Conservation (phyloP, 2,888 invertebrate species). For the Philopedon plagiatum region DNA sequence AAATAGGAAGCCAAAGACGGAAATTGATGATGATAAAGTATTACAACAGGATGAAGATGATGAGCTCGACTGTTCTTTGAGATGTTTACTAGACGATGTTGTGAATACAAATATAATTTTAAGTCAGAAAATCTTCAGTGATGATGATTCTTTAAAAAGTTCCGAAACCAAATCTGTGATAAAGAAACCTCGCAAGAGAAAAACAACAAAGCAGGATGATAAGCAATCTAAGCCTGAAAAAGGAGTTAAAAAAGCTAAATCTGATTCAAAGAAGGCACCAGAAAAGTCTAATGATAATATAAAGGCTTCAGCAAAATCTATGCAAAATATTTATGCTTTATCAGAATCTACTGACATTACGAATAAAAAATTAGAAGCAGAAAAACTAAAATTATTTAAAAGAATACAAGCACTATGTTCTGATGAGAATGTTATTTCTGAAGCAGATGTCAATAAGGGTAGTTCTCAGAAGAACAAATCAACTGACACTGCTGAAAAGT, state of each 20-base stretch:
- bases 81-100: neutral
- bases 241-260: neutral
- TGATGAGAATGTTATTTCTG: neutral
- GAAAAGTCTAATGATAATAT: neutral
- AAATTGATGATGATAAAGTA: no score
- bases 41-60: neutral
- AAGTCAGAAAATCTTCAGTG: neutral
- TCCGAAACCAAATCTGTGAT: neutral
- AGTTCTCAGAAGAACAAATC: neutral
- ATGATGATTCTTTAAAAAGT: neutral
- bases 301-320: neutral
- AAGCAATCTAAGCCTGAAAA: neutral
- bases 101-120: neutral
- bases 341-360: neutral
- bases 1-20: no score
- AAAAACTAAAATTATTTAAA: neutral
- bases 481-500: neutral
- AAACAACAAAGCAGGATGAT: neutral
- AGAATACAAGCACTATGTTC: neutral
- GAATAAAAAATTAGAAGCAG: neutral
- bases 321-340: no score
- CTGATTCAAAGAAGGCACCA: neutral
- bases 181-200: neutral
- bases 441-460: neutral
- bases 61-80: neutral